These are phyloP conservation scores for Thyatira batis DNA, from an alignment of 2,888 invertebrate species.

Conservation along the genomic window DNA sequence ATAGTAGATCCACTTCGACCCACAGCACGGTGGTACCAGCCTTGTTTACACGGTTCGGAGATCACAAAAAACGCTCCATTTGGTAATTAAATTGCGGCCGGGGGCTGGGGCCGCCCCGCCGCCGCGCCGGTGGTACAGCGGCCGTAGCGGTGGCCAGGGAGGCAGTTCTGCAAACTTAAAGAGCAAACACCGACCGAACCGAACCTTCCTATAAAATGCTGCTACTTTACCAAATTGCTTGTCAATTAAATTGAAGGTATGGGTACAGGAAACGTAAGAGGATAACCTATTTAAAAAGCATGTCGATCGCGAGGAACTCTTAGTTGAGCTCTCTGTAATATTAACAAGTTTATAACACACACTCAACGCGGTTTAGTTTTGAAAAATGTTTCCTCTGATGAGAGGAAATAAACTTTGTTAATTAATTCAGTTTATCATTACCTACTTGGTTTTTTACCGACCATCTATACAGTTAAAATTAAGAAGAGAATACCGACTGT, in stretches of 20 bases:
- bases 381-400: too few species aligned
- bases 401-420: too few species aligned
- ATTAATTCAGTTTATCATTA: too few species aligned
- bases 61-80: constrained; percentile 73
- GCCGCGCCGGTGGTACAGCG: constrained; percentile 6
- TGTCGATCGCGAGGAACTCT: too few species aligned
- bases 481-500: too few species aligned
- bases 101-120: constrained; percentile 19
- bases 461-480: too few species aligned
- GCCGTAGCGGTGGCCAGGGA: constrained; percentile 11
- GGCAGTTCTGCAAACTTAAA: constrained; percentile 51
- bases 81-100: constrained; percentile 74
- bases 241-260: constrained; percentile 38
- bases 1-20: background rate
- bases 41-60: constrained; percentile 56
- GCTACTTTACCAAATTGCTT: constrained; percentile 49
- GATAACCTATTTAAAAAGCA: background rate
- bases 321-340: too few species aligned
- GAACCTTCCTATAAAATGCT: constrained; percentile 14
- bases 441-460: too few species aligned
- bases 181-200: constrained; percentile 51
- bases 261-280: constrained; percentile 10
- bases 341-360: too few species aligned
- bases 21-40: background rate
- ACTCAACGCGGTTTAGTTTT: too few species aligned